Base-by-base conservation (phyloP, 2,888 invertebrate species). In the Taenaris catops region DNA sequence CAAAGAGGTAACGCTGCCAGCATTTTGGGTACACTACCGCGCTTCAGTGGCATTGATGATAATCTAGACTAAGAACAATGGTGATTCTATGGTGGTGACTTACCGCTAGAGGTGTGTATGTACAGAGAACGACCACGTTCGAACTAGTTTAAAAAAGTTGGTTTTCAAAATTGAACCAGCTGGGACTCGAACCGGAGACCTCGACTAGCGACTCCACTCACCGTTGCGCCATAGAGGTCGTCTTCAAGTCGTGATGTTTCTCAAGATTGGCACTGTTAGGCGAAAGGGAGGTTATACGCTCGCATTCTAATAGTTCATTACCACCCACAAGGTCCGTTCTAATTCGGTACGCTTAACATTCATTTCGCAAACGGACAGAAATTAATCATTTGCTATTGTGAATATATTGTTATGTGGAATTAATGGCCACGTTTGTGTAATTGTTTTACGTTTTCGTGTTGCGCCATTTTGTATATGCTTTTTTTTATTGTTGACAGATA, bases 241-340 rank as follows among this genome's bases (percentile, higher is more conserved):
- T 14, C 4, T 14, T 14, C 4, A 14, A 19, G 7, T 26, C 26
- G 29, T 31, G 29, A 31, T 31, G 29, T 31, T 31, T 16, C 29
- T 14, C 21, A 31, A 23, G n/a, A 28, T 18, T 18, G 10, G 7
- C 21, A 28, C 11, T 20, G 29, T 21, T 21, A 25, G 37, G 44
- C 39, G 44, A 48, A 46, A 46, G 46, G 48, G 38, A 49, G 49
- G 49, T 39, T 46, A 37, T 28, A 24, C 8, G 39, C 18, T 38
- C 24, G 35, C 41, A 33, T 44, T 46, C 47, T 39, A 43, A 38
- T 38, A 44, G 38, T 41, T 44, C 38, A 46, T 44, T 48, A 38
- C 29, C 34, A 27, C 39, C 39, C 40, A 43, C 46, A 39, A 44
- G 39, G 39, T 40, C 41, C 35, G 38, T 16, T 29, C 27, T 35